A percentile compares a stretch with the other conserved stretches of the same genome.
Evolutionary conservation across 2,797 vertebrate genomes (phyloP).

Genomic region (Mormyrops attenuatus): DNA sequence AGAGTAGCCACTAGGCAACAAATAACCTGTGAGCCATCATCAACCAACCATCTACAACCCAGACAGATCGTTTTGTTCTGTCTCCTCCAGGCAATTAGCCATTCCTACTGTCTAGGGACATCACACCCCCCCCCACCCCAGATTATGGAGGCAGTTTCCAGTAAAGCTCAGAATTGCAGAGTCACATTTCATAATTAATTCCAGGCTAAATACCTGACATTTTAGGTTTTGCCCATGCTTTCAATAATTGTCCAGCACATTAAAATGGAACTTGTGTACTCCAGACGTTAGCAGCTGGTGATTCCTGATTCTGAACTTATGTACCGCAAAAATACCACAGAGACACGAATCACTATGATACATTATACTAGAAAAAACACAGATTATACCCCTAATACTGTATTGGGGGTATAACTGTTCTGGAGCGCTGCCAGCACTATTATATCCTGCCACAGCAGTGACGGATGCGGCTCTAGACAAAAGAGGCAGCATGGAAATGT

Average conservation of each 20-base stretch:
- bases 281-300: neutral
- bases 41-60: neutral
- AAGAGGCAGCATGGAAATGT: neutral
- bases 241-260: neutral
- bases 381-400: neutral
- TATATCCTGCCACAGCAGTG: neutral
- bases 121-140: neutral
- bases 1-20: neutral
- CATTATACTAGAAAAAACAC: neutral
- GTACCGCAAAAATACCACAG: neutral
- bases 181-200: neutral
- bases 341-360: neutral
- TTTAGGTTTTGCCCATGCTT: neutral
- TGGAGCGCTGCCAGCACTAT: neutral
- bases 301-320: neutral
- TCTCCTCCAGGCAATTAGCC: neutral
- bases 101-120: neutral
- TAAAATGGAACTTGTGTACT: neutral
- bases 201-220: neutral
- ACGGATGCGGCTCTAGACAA: neutral
- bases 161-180: neutral
- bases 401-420: neutral
- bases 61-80: neutral
- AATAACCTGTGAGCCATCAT: neutral
- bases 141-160: neutral